Evolutionary conservation across 2,113 vertebrate genomes (phyloP).

Genomic region (Synodontis membranacea): DNA sequence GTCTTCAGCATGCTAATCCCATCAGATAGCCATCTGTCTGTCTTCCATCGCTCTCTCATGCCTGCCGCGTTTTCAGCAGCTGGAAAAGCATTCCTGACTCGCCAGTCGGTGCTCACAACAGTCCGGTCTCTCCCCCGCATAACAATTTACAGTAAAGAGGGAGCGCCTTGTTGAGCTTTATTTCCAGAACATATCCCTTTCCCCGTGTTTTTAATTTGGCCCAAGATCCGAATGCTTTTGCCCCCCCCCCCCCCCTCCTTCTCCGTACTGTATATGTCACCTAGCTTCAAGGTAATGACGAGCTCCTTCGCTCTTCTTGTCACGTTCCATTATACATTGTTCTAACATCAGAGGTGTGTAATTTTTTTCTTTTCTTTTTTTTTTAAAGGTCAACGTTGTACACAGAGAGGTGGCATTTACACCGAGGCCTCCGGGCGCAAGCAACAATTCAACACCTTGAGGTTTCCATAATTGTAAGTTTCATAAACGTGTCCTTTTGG

Average conservation of each 20-base stretch:
- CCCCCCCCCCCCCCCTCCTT: no score
- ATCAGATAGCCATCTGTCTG: constrained; percentile 69
- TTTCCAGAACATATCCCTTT: background rate
- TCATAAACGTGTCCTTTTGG: constrained; percentile 13
- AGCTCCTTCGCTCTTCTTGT: background rate
- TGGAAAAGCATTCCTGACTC: constrained; percentile 73
- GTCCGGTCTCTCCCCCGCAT: constrained; percentile 32
- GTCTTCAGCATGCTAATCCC: constrained; percentile 74
- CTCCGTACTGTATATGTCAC: background rate
- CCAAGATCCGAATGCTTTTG: background rate
- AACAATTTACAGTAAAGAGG: constrained; percentile 37
- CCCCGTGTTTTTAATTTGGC: background rate
- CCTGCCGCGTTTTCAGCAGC: constrained; percentile 73
- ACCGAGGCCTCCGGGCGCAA: background rate
- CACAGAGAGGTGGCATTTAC: constrained; percentile 33
- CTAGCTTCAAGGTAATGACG: background rate
- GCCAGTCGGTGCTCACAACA: constrained; percentile 50
- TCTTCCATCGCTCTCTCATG: constrained; percentile 68
- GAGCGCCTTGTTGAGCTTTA: background rate
- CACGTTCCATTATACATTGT: constrained; percentile 13
- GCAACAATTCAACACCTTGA: constrained; percentile 40
- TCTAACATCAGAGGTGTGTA: constrained; percentile 11
- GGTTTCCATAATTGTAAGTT: constrained; percentile 12
- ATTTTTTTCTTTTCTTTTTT: background rate
- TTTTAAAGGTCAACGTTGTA: constrained; percentile 31